Base-by-base conservation (phyloP, 2,888 invertebrate species). In the Andrena fulva region DNA sequence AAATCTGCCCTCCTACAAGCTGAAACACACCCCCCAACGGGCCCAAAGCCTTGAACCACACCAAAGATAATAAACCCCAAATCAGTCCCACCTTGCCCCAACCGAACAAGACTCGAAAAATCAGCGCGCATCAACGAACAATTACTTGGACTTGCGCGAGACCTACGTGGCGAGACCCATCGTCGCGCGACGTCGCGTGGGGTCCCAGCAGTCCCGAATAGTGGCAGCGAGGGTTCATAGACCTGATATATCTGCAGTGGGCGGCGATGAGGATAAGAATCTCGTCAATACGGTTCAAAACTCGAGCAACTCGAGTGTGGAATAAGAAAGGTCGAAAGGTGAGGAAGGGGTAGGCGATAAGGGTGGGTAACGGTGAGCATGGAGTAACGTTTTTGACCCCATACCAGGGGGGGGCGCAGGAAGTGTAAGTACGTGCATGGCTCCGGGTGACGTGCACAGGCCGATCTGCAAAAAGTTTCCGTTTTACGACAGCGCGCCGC, bases 401-500 rank as follows among this genome's bases (percentile, higher is more conserved):
- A 69, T 35, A 66, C 69, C 70, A 64, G 72, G 67, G 71, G 70
- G 33, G 10, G 42, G 50, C 64, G 67, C 60, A 66, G 77, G 71
- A 64, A 54, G 66, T 16, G 62, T 72, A 27, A 68, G 74, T 16
- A 35, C 56, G 33, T 72, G 70, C 74, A 78, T 70, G 74, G 75
- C 75, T 54, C 70, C 35, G 59, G 64, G 84, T 77, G 77, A 79
- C 81, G 85, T 75, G 63, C 64, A 64, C 52, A 62, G 80, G 63
- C 74, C 77, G 77, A 68, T 73, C 74, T 64, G 79, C 73, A 78
- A 83, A 85, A 86, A 85, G 82, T 85, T 85, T 84, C 86, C 75
- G 80, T 82, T 90, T 90, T 87, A 87, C 87, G 86, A 87, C 84
- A 84, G 76, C 69, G 77, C 77, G 84, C 81, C 77, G 75, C 60